Base-by-base conservation (phyloP, 2,113 vertebrate genomes). In the Colistium nudipinnis region DNA sequence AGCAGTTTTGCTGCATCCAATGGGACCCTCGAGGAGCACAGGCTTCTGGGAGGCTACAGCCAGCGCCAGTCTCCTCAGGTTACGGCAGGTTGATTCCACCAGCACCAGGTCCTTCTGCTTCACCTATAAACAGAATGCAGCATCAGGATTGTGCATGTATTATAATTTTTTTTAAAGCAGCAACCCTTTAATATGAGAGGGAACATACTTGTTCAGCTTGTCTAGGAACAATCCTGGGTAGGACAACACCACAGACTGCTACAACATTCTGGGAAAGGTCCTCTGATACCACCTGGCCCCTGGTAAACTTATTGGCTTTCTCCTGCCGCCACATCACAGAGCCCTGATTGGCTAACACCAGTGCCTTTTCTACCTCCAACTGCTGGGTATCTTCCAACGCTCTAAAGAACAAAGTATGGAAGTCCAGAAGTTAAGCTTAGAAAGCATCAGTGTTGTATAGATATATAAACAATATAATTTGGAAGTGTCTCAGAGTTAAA, bases 1-100 rank as follows among this genome's bases (percentile, higher is more conserved):
- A 35, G 94, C 93, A 0, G 97, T 98, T 93, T 99, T 99, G 47
- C 98, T 96, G 67, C 96, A 97, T 63, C 98, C 98, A 47, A 97
- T 95, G 0, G 97, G 97, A 64, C 98, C 97, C 93, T 99, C 97
- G n/a, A 99, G 88, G 24, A 99, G 90, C 65, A 98, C 94, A 13
- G 98, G 93, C 68, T 90, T 95, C 84, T 94, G 94, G 80, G 94
- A 95, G 0, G 95, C 94, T 36, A 98, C 94, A 8, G 96, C 95
- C 88, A 97, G 76, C 12, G 96, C 96, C 80, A 99, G 89, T n/a
- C 93, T 93, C 59, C 96, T 94, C 78, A 99, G 94, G 83, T 94
- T 96, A 44, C 84, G 90, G 76, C 95, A 95, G 60, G 94, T 88
- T 33, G 97, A 98, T 53, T 97, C 94, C 64, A 99, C 96, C 78